phyloP scores from a whole-genome alignment of 2,888 invertebrate genomes.

The Ephialtes manifestator region DNA sequence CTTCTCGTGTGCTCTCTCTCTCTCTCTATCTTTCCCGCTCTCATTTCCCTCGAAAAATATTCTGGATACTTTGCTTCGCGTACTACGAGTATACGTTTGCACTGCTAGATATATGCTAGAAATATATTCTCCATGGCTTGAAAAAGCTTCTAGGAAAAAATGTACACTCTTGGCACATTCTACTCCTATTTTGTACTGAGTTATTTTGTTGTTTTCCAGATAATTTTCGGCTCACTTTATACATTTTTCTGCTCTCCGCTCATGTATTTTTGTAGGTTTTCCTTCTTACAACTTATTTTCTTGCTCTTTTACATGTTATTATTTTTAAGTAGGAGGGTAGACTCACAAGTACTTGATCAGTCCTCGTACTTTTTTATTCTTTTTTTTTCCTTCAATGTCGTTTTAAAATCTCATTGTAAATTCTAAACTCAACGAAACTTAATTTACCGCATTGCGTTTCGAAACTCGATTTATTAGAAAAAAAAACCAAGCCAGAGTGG shows the following conservation, averaged over 20 bases:
- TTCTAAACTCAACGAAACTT: too few species aligned
- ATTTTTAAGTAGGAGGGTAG: too few species aligned
- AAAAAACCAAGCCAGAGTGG: too few species aligned
- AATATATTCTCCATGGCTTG: not conserved
- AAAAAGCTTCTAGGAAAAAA: constrained; percentile 9
- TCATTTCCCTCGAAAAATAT: constrained; percentile 11
- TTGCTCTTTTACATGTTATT: too few species aligned
- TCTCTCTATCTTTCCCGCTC: not conserved
- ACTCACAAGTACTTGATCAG: too few species aligned
- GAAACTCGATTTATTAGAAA: too few species aligned
- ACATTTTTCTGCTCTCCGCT: not conserved
- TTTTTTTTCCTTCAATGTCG: too few species aligned
- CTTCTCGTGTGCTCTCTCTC: not conserved
- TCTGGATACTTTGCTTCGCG: constrained; percentile 8
- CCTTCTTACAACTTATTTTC: not conserved
- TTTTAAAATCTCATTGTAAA: too few species aligned
- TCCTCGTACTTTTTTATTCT: too few species aligned
- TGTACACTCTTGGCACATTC: constrained; percentile 11
- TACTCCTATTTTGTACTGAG: not conserved
- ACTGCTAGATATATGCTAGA: not conserved
- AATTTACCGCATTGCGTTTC: too few species aligned
- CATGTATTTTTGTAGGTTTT: not conserved
- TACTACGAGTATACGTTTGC: constrained; percentile 1
- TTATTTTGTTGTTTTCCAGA: not conserved
- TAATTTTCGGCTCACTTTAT: constrained; percentile 5